Evolutionary conservation across 1,140 invertebrate species (phyloP).

Genomic region (Diprion similis): DNA sequence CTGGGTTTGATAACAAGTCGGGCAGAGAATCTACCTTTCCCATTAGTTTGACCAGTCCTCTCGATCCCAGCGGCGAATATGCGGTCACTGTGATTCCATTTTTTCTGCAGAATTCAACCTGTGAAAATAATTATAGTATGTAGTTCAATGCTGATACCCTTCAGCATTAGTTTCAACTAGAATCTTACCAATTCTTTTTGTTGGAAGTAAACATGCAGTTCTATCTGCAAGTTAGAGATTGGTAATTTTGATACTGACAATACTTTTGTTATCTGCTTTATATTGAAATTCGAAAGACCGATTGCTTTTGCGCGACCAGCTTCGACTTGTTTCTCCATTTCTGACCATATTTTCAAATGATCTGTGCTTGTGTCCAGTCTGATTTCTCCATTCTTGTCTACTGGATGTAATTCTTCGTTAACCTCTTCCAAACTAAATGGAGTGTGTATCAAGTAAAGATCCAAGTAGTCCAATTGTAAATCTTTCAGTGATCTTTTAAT

Average conservation of each 20-base stretch:
- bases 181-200: constrained; percentile 63
- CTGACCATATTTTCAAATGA: constrained; percentile 75
- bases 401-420: constrained; percentile 58
- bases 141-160: background rate
- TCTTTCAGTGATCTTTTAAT: constrained; percentile 66
- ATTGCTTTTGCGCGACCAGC: constrained; percentile 71
- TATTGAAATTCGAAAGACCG: constrained; percentile 83
- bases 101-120: constrained; percentile 65
- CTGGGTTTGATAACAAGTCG: constrained; percentile 71
- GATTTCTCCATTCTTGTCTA: constrained; percentile 67
- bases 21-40: constrained; percentile 64
- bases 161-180: background rate
- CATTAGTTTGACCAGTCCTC: constrained; percentile 61
- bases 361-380: constrained; percentile 71
- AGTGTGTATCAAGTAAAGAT: constrained; percentile 73
- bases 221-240: constrained; percentile 74
- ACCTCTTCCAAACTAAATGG: constrained; percentile 71
- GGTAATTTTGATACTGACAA: constrained; percentile 64
- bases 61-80: constrained; percentile 70
- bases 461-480: constrained; percentile 71
- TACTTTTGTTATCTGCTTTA: constrained; percentile 71
- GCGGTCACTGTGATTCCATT: constrained; percentile 67
- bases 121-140: constrained; percentile 20
- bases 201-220: constrained; percentile 73
- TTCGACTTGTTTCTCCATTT: constrained; percentile 73